Evolutionary conservation across 2,797 vertebrate genomes (phyloP).

Genomic region (Pseudochaenichthys georgianus): DNA sequence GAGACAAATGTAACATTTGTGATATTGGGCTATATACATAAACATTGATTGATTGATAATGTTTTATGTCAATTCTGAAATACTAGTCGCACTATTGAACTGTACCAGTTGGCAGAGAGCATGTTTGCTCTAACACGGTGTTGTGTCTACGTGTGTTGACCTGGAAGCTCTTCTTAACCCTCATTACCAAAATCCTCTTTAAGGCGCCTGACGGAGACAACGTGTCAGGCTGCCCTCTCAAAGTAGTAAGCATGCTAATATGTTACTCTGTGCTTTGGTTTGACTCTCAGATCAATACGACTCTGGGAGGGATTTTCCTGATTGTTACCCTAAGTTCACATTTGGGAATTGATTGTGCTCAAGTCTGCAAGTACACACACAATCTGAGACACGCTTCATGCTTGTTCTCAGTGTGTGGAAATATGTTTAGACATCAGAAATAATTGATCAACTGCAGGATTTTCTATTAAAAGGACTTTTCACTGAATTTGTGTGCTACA

Average conservation of each 20-base stretch:
- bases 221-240: conserved; percentile 11
- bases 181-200: conserved; percentile 55
- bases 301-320: conserved; percentile 30
- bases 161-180: conserved; percentile 36
- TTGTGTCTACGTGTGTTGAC: conserved; percentile 12
- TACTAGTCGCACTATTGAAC: background rate
- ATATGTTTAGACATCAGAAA: conserved; percentile 9
- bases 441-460: background rate
- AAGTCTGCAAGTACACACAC: background rate
- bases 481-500: background rate
- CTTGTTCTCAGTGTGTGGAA: conserved; percentile 7
- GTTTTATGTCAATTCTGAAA: background rate
- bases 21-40: too few species aligned
- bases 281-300: conserved; percentile 35
- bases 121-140: background rate
- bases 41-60: too few species aligned
- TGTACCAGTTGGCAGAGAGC: background rate
- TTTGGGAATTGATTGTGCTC: background rate
- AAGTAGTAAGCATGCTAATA: conserved; percentile 62
- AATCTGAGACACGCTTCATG: conserved; percentile 1
- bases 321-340: conserved; percentile 25
- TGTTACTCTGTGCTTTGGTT: conserved; percentile 20
- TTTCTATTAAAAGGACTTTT: background rate
- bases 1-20: too few species aligned
- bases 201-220: conserved; percentile 29